These are phyloP conservation scores for Balaeniceps rex DNA, from an alignment of 2,113 vertebrate species.

Conservation along the genomic window DNA sequence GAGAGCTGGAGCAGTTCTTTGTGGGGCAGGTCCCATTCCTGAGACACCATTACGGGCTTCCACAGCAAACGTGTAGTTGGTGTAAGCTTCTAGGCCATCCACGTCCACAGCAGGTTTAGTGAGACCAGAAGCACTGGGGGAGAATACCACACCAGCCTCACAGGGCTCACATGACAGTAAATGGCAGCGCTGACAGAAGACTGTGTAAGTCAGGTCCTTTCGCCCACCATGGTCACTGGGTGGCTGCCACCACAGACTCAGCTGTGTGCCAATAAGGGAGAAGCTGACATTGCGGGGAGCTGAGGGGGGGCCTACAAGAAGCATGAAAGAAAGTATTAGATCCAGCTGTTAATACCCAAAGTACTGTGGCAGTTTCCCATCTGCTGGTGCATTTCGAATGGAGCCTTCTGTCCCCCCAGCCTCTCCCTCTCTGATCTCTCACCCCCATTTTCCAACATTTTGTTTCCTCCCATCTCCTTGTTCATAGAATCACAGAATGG, in stretches of 20 bases:
- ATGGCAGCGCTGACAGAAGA: slow-evolving; percentile 69
- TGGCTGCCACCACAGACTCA: slow-evolving; percentile 72
- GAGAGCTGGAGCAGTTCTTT: slow-evolving; percentile 29
- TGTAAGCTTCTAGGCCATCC: slow-evolving; percentile 67
- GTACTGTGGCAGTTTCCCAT: background rate
- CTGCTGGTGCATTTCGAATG: background rate
- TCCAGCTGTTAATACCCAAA: background rate
- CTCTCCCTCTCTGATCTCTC: background rate
- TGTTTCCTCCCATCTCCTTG: background rate
- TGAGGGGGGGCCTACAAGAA: slow-evolving; percentile 70
- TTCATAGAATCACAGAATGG: background rate
- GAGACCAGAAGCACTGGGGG: slow-evolving; percentile 57
- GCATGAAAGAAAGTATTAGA: background rate
- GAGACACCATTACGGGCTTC: slow-evolving; percentile 75
- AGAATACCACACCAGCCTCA: slow-evolving; percentile 51
- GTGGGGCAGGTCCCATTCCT: slow-evolving; percentile 18
- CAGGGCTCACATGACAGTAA: slow-evolving; percentile 62
- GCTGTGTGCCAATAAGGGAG: slow-evolving; percentile 64
- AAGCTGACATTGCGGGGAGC: slow-evolving; percentile 73
- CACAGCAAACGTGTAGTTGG: slow-evolving; percentile 75
- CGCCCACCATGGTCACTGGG: slow-evolving; percentile 69
- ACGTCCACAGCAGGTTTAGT: slow-evolving; percentile 24
- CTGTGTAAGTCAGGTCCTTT: slow-evolving; percentile 72
- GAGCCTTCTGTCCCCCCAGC: background rate
- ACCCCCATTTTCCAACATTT: background rate